phyloP scores from a whole-genome alignment of 1,140 invertebrate species.

The Anastatus disparis region DNA sequence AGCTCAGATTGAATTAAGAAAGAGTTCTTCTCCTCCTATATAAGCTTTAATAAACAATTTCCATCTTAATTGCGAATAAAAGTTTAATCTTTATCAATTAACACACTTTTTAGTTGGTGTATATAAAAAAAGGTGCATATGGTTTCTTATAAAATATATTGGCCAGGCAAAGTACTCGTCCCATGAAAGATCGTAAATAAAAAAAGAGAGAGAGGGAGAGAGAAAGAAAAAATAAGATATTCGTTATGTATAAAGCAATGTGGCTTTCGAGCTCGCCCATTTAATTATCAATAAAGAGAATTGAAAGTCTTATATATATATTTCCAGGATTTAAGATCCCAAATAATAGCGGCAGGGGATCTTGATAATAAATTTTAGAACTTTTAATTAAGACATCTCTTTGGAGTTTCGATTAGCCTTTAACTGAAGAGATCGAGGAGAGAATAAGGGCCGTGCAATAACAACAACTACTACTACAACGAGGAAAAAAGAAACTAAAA shows the following conservation, averaged over 20 bases:
- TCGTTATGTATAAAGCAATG: no score
- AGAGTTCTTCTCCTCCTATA: conserved; percentile 17
- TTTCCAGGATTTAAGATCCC: conserved; percentile 21
- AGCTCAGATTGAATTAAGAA: conserved; percentile 9
- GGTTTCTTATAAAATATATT: conserved; percentile 16
- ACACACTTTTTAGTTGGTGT: conserved; percentile 20
- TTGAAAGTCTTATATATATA: conserved; percentile 1
- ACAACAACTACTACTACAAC: no score
- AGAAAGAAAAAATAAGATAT: no score
- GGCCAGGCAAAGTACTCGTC: background rate
- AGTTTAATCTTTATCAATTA: conserved; percentile 26
- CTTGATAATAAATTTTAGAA: conserved; percentile 26
- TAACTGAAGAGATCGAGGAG: background rate
- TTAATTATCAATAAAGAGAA: conserved; percentile 32
- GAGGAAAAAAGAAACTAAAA: no score
- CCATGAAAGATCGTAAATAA: conserved; percentile 12
- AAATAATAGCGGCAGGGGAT: background rate
- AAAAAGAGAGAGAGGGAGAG: background rate
- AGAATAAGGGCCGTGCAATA: background rate
- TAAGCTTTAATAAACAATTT: conserved; percentile 29
- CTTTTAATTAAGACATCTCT: conserved; percentile 37
- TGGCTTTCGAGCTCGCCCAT: background rate
- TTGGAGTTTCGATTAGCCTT: conserved; percentile 6
- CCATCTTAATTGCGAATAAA: conserved; percentile 20
- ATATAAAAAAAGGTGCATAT: background rate